Conservation (phyloP, 2,888 invertebrate genomes). For the Gari tellinella region DNA sequence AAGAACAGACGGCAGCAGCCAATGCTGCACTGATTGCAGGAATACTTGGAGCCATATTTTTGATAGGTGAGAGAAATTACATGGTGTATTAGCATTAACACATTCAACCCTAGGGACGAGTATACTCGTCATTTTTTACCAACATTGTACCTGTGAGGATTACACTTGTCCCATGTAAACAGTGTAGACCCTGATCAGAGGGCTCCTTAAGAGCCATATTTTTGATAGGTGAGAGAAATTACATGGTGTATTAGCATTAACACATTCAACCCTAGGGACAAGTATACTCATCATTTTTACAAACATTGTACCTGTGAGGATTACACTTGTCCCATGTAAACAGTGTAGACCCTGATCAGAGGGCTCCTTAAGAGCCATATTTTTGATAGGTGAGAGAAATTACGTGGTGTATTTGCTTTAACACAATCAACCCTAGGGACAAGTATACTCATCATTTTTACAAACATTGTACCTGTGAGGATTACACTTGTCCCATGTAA, state of each 20-base stretch:
- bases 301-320: background rate
- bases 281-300: background rate
- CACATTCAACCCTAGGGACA: no score
- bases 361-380: slow-evolving; percentile 91
- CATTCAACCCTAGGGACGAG: no score
- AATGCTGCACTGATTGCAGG: slow-evolving; percentile 95
- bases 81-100: background rate
- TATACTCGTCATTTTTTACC: background rate
- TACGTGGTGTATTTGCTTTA: background rate
- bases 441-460: no score
- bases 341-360: no score
- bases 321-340: background rate
- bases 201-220: slow-evolving; percentile 92
- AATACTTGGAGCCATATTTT: slow-evolving; percentile 97
- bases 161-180: no score
- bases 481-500: no score
- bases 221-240: slow-evolving; percentile 89
- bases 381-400: slow-evolving; percentile 90
- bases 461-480: no score
- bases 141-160: background rate
- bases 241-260: background rate
- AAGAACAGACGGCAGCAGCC: slow-evolving; percentile 83
- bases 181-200: no score
- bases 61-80: slow-evolving; percentile 88
- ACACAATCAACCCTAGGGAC: no score